phyloP scores from a whole-genome alignment of 2,113 vertebrate genomes.

The Tenebrosternarchus preto region DNA sequence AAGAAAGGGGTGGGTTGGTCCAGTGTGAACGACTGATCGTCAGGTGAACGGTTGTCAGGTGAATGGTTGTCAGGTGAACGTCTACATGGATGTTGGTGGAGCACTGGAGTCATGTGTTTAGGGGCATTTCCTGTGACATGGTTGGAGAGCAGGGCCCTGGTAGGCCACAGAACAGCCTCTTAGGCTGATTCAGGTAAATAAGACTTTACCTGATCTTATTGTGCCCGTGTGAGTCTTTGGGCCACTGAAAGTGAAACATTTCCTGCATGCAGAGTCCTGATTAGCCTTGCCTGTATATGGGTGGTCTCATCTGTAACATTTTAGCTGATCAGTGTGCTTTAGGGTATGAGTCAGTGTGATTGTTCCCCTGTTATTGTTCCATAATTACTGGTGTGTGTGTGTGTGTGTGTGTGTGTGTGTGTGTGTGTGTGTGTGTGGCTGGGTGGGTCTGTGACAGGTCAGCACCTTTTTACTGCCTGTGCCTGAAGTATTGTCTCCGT shows the following conservation, averaged over 20 bases:
- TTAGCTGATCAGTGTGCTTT: neutral
- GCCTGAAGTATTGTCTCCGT: constrained; percentile 60
- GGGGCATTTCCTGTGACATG: neutral
- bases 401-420: too few relatives aligned
- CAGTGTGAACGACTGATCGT: too few relatives aligned
- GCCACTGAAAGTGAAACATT: neutral
- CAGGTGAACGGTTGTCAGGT: too few relatives aligned
- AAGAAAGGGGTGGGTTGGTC: too few relatives aligned
- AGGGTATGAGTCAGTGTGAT: neutral
- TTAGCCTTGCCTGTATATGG: constrained; percentile 11
- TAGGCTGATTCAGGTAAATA: neutral
- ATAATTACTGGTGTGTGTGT: too few relatives aligned
- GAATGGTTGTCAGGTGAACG: too few relatives aligned
- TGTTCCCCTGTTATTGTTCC: neutral
- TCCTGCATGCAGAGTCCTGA: neutral
- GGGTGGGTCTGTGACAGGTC: neutral
- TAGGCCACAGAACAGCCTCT: neutral
- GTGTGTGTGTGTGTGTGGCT: too few relatives aligned
- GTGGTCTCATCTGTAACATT: neutral
- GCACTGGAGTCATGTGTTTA: neutral
- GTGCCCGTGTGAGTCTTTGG: neutral
- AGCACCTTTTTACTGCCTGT: constrained; percentile 40
- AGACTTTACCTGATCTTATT: neutral
- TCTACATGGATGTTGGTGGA: too few relatives aligned
- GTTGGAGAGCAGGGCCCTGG: neutral